phyloP scores from a whole-genome alignment of 2,797 vertebrate genomes.

The Chaenodraco wilsoni region DNA sequence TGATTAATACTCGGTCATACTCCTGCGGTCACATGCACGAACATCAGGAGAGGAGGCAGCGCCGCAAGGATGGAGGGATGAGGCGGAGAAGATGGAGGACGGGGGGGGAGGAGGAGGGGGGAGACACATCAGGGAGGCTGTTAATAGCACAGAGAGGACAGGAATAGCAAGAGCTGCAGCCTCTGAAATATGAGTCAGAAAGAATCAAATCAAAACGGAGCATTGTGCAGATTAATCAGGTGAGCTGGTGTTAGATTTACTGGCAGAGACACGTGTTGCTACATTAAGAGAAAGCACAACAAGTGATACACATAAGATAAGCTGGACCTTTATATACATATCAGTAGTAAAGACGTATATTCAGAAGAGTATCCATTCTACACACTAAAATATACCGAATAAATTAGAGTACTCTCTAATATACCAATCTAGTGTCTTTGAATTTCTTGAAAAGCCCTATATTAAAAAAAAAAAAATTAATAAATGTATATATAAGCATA shows the following conservation, averaged over 20 bases:
- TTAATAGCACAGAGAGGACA: conserved; percentile 76
- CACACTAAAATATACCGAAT: too few relatives aligned
- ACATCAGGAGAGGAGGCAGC: conserved; percentile 7
- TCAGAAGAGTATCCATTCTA: too few relatives aligned
- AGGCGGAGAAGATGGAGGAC: conserved; percentile 67
- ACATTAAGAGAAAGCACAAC: background rate
- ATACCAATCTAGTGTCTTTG: too few relatives aligned
- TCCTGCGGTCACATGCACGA: background rate
- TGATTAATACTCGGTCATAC: conserved; percentile 1
- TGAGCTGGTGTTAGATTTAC: background rate
- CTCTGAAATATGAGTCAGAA: conserved; percentile 33
- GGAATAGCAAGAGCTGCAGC: conserved; percentile 75
- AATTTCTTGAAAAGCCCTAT: too few relatives aligned
- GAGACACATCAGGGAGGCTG: conserved; percentile 82
- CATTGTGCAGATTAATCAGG: background rate
- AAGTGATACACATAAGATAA: background rate
- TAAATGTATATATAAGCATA: too few relatives aligned
- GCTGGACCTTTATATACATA: too few relatives aligned
- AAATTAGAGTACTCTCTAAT: too few relatives aligned
- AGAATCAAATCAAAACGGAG: background rate
- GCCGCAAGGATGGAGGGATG: conserved; percentile 41
- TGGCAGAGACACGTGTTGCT: background rate
- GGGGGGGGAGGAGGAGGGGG: conserved; percentile 65
- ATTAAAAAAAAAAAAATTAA: too few relatives aligned
- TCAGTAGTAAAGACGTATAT: too few relatives aligned